Evolutionary conservation across 1,140 invertebrate species (phyloP), one percentile per base, ranked within the genome.

Genomic region (Cydia amplana): DNA sequence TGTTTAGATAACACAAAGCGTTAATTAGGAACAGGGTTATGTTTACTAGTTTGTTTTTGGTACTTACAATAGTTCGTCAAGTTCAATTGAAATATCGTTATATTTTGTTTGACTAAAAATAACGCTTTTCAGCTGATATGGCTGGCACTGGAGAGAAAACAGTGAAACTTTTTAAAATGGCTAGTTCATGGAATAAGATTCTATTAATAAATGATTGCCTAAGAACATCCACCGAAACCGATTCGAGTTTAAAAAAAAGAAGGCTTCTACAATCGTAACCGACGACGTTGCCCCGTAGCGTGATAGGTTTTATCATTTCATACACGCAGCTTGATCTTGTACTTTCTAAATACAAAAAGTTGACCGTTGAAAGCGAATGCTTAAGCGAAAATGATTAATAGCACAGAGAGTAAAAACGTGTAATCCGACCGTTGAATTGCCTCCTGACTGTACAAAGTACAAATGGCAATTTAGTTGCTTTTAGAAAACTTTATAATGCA

Each of bases 391-490:
- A 70, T 70, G 65, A 70, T 70, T 70, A 70, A 70, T 43, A 40
- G 36, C 32, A n/a, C 28, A 9, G 6, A 32, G 65, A 70, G 65
- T 36, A 70, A 73, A 73, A 73, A 73, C 72, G 46, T 51, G 72
- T 73, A 51, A 79, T 79, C 67, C 25, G 28, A 60, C 78, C 51
- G 76, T 70, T 79, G 82, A 83, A 81, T 78, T 23, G 14, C 18
- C n/a, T 51, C 14, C 20, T 72, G 70, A 43, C 32, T 23, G 32
- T 25, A 82, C 72, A 84, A 84, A 84, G 32, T 25, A 82, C 72
- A 84, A 84, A 84, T 79, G 74, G 75, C 79, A 43, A 51, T 77
- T 78, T 77, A 60, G 78, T 64, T 77, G 72, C 76, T 80, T 76
- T 81, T 67, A 81, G 77, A 79, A 78, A 79, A 81, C 65, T 18